Evolutionary conservation across 2,113 vertebrate genomes (phyloP).

Genomic region (Suricata suricatta): DNA sequence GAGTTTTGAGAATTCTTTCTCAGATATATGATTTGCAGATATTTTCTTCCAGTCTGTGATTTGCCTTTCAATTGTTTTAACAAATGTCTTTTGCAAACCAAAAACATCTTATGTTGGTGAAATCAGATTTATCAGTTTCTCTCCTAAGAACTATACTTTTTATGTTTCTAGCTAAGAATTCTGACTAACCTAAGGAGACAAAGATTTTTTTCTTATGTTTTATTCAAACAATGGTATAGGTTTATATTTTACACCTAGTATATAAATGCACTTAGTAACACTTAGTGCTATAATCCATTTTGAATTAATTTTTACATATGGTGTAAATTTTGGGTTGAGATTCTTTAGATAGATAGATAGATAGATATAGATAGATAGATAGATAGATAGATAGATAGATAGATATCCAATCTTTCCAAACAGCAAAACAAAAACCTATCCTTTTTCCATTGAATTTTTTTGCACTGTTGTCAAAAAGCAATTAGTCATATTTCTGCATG

Average conservation of each 20-base stretch:
- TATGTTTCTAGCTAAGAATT: background rate
- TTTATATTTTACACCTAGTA: background rate
- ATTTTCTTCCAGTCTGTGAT: background rate
- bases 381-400: too few relatives aligned
- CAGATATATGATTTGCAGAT: background rate
- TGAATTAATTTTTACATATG: conserved; percentile 11
- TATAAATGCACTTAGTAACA: background rate
- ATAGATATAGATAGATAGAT: too few relatives aligned
- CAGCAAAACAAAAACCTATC: background rate
- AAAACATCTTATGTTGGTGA: background rate
- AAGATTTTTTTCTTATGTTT: conserved; percentile 12
- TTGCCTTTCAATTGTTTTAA: background rate
- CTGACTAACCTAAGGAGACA: background rate
- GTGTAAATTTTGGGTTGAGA: background rate
- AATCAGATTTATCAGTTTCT: background rate
- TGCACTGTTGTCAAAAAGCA: background rate
- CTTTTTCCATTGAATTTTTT: background rate
- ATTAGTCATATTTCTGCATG: background rate
- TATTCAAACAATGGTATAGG: background rate
- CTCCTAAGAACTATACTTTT: background rate
- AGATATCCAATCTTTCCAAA: background rate
- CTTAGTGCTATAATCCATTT: background rate
- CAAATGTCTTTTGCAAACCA: background rate
- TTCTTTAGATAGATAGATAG: background rate
- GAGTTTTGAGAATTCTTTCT: background rate